These are phyloP conservation scores for Epirrita christyi DNA, from an alignment of 2,888 invertebrate species.

Conservation along the genomic window DNA sequence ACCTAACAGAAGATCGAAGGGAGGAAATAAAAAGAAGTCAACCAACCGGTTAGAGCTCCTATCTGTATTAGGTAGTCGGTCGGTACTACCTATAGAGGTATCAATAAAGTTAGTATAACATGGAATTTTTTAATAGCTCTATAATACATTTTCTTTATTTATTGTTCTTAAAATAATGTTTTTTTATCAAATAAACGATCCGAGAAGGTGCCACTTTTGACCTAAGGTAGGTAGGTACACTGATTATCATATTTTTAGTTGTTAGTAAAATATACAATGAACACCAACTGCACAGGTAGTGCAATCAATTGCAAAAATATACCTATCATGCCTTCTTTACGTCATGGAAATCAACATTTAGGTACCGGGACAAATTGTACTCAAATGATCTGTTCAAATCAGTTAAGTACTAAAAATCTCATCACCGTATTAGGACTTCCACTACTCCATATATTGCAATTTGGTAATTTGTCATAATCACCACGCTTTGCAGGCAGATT, in stretches of 20 bases:
- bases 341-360: too few species aligned
- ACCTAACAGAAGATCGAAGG: constrained; percentile 22
- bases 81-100: constrained; percentile 9
- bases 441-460: too few species aligned
- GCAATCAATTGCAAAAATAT: constrained; percentile 2
- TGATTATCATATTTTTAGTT: constrained; percentile 32
- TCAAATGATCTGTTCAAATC: too few species aligned
- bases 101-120: constrained; percentile 10
- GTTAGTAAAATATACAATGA: constrained; percentile 7
- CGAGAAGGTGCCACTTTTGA: constrained; percentile 42
- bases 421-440: too few species aligned
- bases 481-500: too few species aligned
- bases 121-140: constrained; percentile 5
- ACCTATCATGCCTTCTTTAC: too few species aligned
- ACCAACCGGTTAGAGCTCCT: constrained; percentile 22
- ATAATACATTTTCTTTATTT: constrained; percentile 15
- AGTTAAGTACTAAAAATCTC: too few species aligned
- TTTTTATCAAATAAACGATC: constrained; percentile 19
- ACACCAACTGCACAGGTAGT: constrained; percentile 10
- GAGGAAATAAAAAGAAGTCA: constrained; percentile 27
- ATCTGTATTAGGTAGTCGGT: constrained; percentile 24
- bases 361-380: too few species aligned
- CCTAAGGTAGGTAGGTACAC: constrained; percentile 33
- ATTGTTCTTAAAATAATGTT: constrained; percentile 11
- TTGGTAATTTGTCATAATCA: too few species aligned